Base-by-base conservation (phyloP, 2,888 invertebrate genomes). In the Campaea margaritaria region DNA sequence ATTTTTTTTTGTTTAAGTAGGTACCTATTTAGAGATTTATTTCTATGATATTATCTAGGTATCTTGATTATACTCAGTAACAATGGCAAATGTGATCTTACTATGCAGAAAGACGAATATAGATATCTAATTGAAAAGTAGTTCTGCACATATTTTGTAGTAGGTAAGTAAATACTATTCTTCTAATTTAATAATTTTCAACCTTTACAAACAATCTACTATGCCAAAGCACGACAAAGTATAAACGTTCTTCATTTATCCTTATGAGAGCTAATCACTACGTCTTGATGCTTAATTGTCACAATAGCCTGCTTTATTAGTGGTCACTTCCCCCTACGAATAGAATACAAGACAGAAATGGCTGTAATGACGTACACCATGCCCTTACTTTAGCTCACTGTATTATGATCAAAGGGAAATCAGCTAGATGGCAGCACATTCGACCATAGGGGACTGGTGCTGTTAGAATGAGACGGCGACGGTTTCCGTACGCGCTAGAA, bases 341-440 rank as follows among this genome's bases (percentile, higher is more conserved):
- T 9, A 28, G 44, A 15, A 43, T 50, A 50, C 28, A 50, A 43
- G 45, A 34, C 44, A 31, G n/a, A n/a, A n/a, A n/a, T 44, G 16
- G 27, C 27, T 31, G 13, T 27, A 12, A 45, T 43, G 51, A 36
- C 31, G n/a, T 43, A 43, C 21, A 39, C 34, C 16, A 36, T 54
- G 59, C 48, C 56, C 43, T 51, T 21, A 21, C 21, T 3, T 67
- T 62, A 64, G 60, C 64, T 63, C 56, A 56, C 43, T n/a, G 41
- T 61, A 64, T 58, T 61, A 58, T 78, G 83, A 82, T 88, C 80
- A 63, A 70, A 75, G 69, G 64, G 72, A 60, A 77, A 79, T 80
- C 77, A 70, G 71, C 79, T 87, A 91, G 91, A 91, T 91, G 91
- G 90, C 89, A 62, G 72, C 73, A 81, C 74, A 68, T 65, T 70